A percentile compares a stretch with the other conserved stretches of the same genome.
These are phyloP conservation scores for Scortum barcoo DNA, from an alignment of 2,113 vertebrate species.

Conservation along the genomic window DNA sequence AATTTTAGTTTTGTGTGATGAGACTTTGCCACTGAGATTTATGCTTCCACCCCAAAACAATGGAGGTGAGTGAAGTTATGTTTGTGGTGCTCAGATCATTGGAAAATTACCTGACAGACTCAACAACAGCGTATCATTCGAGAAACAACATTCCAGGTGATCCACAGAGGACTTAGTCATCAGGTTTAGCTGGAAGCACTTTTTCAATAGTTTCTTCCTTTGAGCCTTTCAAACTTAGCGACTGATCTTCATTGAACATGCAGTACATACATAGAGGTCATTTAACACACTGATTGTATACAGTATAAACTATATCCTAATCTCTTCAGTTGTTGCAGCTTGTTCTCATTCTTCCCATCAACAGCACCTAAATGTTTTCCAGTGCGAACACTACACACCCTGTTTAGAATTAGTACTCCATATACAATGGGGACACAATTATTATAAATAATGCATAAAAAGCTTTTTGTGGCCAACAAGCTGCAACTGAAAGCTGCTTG, in stretches of 20 bases:
- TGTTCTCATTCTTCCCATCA: not conserved
- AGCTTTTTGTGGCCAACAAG: not conserved
- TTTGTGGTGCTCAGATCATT: conserved; percentile 34
- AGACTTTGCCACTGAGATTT: conserved; percentile 27
- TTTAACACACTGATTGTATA: not conserved
- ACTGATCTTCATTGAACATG: conserved; percentile 1
- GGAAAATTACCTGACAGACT: conserved; percentile 40
- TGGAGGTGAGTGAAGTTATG: conserved; percentile 26
- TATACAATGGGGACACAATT: not conserved
- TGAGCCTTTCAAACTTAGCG: not conserved
- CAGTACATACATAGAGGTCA: not conserved
- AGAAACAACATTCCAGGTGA: conserved; percentile 7
- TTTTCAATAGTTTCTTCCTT: conserved; percentile 20
- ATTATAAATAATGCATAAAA: too few species aligned
- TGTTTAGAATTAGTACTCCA: not conserved
- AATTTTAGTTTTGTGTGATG: conserved; percentile 13
- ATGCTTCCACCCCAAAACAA: conserved; percentile 28
- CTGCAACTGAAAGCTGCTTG: not conserved
- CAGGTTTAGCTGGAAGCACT: not conserved
- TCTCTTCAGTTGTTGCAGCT: not conserved
- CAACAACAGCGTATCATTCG: conserved; percentile 13
- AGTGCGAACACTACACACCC: not conserved
- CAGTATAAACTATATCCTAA: not conserved
- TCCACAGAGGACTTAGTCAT: conserved; percentile 4
- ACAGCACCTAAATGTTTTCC: not conserved